Conservation (phyloP, 1,140 invertebrate species). For the Popillia japonica region DNA sequence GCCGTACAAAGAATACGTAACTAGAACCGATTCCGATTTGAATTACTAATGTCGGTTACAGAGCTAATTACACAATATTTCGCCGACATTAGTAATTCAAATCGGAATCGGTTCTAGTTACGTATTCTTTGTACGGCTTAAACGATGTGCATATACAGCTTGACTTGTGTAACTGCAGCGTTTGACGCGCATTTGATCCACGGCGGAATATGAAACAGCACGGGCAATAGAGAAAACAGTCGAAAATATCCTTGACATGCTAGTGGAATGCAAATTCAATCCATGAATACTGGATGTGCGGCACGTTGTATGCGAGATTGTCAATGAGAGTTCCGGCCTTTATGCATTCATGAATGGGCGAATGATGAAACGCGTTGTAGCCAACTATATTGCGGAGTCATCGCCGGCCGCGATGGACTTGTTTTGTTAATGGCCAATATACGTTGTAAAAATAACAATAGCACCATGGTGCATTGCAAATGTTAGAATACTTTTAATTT, state of each 20-base stretch:
- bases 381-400: background rate
- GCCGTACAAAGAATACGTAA: too few species aligned
- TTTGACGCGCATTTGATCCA: background rate
- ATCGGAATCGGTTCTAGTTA: too few species aligned
- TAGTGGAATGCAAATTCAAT: background rate
- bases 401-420: background rate
- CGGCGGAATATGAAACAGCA: background rate
- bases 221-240: background rate
- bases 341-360: slow-evolving; percentile 10
- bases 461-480: too few species aligned
- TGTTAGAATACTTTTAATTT: too few species aligned
- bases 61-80: too few species aligned
- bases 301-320: background rate
- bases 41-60: too few species aligned
- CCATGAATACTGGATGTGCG: slow-evolving; percentile 13
- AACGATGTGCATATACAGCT: too few species aligned
- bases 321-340: slow-evolving; percentile 17
- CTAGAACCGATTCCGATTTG: too few species aligned
- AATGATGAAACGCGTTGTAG: slow-evolving; percentile 5
- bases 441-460: background rate
- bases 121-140: too few species aligned
- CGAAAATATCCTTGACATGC: slow-evolving; percentile 18
- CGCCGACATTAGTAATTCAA: too few species aligned
- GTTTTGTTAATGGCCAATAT: background rate
- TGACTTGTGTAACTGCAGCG: too few species aligned